phyloP scores from a whole-genome alignment of 2,113 vertebrate species.

The Platanista minor region DNA sequence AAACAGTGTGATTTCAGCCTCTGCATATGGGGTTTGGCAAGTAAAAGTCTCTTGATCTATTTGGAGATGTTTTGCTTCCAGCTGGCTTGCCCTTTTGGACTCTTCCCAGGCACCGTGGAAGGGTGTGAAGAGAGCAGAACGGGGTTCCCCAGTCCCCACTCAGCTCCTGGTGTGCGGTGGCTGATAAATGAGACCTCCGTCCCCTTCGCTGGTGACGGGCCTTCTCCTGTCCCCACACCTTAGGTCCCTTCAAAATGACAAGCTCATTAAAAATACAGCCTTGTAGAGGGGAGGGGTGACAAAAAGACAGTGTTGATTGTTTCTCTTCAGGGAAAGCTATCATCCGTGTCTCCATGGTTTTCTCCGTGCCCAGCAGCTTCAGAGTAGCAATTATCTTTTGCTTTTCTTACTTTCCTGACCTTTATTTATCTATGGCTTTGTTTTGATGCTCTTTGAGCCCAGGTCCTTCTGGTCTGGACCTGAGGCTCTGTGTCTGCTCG shows the following conservation, averaged over 20 bases:
- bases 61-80: background rate
- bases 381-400: too few relatives aligned
- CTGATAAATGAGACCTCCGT: too few relatives aligned
- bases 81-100: background rate
- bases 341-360: background rate
- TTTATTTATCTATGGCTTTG: background rate
- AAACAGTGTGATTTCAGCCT: background rate
- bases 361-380: background rate
- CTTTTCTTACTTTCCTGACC: background rate
- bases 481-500: background rate
- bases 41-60: background rate
- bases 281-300: background rate
- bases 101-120: background rate
- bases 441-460: background rate
- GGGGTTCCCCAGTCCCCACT: background rate
- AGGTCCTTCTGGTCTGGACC: background rate
- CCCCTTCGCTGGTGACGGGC: too few relatives aligned
- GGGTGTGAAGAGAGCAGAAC: background rate
- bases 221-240: background rate
- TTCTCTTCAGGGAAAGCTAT: background rate
- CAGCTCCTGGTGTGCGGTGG: accelerated
- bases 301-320: background rate
- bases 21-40: background rate
- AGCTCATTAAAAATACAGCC: background rate
- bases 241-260: background rate